phyloP scores from a whole-genome alignment of 2,888 invertebrate species.

The Heteromurus nitidus region DNA sequence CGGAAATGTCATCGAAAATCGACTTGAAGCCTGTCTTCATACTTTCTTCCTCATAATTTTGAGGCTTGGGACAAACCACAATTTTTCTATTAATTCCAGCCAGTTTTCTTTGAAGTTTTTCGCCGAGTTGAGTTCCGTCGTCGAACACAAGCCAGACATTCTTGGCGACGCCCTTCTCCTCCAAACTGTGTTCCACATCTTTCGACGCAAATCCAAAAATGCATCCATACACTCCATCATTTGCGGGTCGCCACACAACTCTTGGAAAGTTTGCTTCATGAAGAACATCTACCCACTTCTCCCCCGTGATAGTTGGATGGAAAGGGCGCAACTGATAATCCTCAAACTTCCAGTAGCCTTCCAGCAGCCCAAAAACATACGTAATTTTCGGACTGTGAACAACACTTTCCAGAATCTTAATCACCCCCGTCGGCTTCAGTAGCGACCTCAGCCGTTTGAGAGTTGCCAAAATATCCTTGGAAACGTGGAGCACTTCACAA shows the following conservation, averaged over 20 bases:
- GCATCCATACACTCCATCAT: conserved; percentile 17
- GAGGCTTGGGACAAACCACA: neutral
- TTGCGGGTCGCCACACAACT: neutral
- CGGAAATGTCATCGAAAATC: too few relatives aligned
- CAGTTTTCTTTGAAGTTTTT: neutral
- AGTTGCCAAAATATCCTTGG: neutral
- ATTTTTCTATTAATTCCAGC: neutral
- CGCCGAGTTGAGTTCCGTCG: neutral
- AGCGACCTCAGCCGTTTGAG: conserved; percentile 6
- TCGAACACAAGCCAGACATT: neutral
- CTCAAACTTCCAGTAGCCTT: conserved; percentile 40
- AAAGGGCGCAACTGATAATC: neutral
- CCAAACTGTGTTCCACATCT: neutral
- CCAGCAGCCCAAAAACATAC: conserved; percentile 18
- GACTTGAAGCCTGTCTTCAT: neutral
- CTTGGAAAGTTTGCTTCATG: neutral
- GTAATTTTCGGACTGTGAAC: neutral
- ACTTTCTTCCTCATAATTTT: neutral
- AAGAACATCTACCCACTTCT: conserved; percentile 2
- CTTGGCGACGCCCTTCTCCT: too few relatives aligned
- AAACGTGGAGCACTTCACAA: conserved; percentile 21
- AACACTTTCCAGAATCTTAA: conserved; percentile 7
- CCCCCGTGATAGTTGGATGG: neutral
- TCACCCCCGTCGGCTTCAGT: neutral
- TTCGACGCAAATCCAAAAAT: conserved; percentile 28